Evolutionary conservation across 1,140 invertebrate genomes (phyloP), one percentile per base, ranked within the genome.

Genomic region (Magallana angulata): DNA sequence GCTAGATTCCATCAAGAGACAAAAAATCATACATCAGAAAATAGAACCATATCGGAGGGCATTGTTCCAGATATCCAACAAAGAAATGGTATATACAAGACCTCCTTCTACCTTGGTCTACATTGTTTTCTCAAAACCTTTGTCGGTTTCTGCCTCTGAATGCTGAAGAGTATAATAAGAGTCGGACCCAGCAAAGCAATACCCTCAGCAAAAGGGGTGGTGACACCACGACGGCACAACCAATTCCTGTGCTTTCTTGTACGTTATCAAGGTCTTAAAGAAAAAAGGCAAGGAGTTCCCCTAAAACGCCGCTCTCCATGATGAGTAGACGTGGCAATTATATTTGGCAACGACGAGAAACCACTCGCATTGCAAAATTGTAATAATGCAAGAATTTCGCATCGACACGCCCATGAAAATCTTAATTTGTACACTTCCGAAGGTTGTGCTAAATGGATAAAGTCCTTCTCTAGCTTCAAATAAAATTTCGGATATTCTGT

Each of bases 1-100:
- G 24, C 7, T 76, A 76, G 24, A 76, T 30, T 76, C 68, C 24
- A 30, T 36, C 68, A 4, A 76, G 68, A 76, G 24, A 9, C 24
- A 62, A 62, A 62, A 62, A 62, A 62, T 76, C 14, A 71, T 36
- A 76, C 68, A 76, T n/a, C 60, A 62, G 8, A 62, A 76, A 30
- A 76, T 18, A 76, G 14, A 76, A 7, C 5, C 36, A 76, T 24
- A 76, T 76, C 24, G 11, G 18, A 76, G 24, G 24, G 24, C 9
- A 76, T 76, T 76, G 68, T 30, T 30, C 68, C 68, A 30, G 68
- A 30, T 18, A 12, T 62, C 30, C 18, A 76, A 18, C 36, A 76
- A 18, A 76, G 68, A 76, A 30, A 76, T 24, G 24, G 7, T 76
- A 30, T 18, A 24, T 71, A 71, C 8, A 76, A 24, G 14, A 76